A percentile compares a stretch with the other conserved stretches of the same genome.
Evolutionary conservation across 2,888 invertebrate genomes (phyloP).

Genomic region (Amphipyra berbera): DNA sequence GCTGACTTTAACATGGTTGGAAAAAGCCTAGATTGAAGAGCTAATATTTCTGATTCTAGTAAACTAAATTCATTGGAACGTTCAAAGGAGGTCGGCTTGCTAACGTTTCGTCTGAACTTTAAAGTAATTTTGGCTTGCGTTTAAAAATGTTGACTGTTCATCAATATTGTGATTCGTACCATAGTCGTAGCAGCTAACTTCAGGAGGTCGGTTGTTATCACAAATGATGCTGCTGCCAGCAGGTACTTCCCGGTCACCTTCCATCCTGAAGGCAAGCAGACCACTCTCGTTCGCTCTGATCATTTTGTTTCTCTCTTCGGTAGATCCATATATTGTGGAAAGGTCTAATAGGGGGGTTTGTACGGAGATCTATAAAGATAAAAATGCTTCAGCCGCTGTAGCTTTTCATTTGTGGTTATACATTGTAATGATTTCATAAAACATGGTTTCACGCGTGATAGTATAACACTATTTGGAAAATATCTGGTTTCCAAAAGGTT

Average conservation of each 20-base stretch:
- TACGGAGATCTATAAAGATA: conserved; percentile 57
- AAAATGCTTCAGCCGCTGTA: not conserved
- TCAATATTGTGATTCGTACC: conserved; percentile 32
- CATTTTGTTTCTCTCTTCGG: conserved; percentile 37
- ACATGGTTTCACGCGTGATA: too few species aligned
- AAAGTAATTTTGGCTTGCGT: too few species aligned
- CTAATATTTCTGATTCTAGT: too few species aligned
- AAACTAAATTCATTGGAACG: too few species aligned
- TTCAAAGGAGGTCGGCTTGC: too few species aligned
- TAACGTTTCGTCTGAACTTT: too few species aligned
- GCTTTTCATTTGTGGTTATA: not conserved
- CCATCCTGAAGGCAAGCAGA: conserved; percentile 60
- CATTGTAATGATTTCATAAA: too few species aligned
- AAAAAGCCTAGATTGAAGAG: too few species aligned
- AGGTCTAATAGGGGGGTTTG: conserved; percentile 65
- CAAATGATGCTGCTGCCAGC: conserved; percentile 47
- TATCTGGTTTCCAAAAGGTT: too few species aligned
- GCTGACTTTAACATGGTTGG: too few species aligned
- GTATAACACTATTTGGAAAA: too few species aligned
- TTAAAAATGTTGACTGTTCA: too few species aligned
- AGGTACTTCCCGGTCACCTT: conserved; percentile 62
- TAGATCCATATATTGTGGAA: conserved; percentile 61
- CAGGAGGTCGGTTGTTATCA: conserved; percentile 60
- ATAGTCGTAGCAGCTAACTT: conserved; percentile 71
- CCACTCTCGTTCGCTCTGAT: conserved; percentile 60